Percentiles rank a stretch among this genome's conserved stretches.
Conservation (phyloP, 2,113 vertebrate genomes). For the Hylia prasina region DNA sequence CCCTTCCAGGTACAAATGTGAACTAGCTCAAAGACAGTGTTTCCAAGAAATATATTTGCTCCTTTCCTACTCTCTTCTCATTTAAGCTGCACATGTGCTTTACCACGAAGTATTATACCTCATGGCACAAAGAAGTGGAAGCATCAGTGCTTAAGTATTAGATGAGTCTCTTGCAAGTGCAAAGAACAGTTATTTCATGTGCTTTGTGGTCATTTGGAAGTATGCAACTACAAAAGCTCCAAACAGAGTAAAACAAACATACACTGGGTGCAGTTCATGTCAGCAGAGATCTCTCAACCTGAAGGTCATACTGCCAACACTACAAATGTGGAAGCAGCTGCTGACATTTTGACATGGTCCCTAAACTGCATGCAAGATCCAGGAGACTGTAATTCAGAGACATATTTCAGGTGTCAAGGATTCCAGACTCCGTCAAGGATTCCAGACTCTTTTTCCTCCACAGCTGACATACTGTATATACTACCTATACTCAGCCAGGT, state of each 20-base stretch:
- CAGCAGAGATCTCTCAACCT: background rate
- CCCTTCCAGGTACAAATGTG: background rate
- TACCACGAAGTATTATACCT: background rate
- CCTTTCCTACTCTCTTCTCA: background rate
- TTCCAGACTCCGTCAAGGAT: background rate
- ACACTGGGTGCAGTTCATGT: background rate
- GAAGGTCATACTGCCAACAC: slow-evolving; percentile 6
- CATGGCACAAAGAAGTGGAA: background rate
- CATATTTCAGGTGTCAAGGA: background rate
- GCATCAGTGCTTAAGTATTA: background rate
- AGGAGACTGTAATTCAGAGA: background rate
- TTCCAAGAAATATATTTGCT: background rate
- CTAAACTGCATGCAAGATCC: background rate
- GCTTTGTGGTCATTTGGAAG: background rate
- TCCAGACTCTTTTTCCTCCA: background rate
- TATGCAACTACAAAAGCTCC: background rate
- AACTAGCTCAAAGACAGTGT: background rate
- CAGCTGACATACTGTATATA: background rate
- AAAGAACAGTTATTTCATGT: background rate
- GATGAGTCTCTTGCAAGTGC: background rate
- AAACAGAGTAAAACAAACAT: background rate
- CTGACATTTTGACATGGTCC: background rate
- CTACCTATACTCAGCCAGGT: background rate
- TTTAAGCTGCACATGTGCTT: background rate
- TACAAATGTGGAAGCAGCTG: background rate